These are phyloP conservation scores for Furcula furcula DNA, from an alignment of 2,888 invertebrate genomes.

Conservation along the genomic window DNA sequence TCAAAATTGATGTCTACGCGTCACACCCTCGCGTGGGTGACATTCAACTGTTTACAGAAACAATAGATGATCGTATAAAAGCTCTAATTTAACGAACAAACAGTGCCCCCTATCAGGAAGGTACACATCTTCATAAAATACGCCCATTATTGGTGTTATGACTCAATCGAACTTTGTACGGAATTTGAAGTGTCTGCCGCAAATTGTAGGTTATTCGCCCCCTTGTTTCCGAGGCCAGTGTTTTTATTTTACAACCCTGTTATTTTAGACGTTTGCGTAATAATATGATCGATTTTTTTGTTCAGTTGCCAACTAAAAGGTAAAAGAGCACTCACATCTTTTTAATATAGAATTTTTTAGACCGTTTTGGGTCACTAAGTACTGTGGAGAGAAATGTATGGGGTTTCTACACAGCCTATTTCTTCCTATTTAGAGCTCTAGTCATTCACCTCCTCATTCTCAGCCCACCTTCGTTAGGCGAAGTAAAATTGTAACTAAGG, in stretches of 20 bases:
- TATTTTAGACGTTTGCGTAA: constrained; percentile 17
- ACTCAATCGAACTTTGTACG: constrained; percentile 68
- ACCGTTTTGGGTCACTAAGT: no score
- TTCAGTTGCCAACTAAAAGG: no score
- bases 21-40: constrained; percentile 2
- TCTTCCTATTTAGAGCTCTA: no score
- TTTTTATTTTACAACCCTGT: constrained; percentile 18
- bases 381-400: no score
- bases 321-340: no score
- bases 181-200: constrained; percentile 60
- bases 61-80: constrained; percentile 66
- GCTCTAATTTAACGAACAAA: constrained; percentile 59
- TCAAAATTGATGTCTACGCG: constrained; percentile 1
- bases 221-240: constrained; percentile 35
- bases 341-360: no score
- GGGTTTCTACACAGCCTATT: no score
- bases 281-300: constrained; percentile 5
- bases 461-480: no score
- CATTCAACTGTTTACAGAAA: constrained; percentile 37
- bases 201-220: constrained; percentile 63
- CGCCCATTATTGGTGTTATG: constrained; percentile 63
- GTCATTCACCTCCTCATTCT: no score
- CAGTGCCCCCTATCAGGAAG: constrained; percentile 57
- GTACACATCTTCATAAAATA: constrained; percentile 62
- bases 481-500: no score